Evolutionary conservation across 2,797 vertebrate species (phyloP), one percentile per base, ranked within the genome.

Genomic region (Echeneis naucrates): DNA sequence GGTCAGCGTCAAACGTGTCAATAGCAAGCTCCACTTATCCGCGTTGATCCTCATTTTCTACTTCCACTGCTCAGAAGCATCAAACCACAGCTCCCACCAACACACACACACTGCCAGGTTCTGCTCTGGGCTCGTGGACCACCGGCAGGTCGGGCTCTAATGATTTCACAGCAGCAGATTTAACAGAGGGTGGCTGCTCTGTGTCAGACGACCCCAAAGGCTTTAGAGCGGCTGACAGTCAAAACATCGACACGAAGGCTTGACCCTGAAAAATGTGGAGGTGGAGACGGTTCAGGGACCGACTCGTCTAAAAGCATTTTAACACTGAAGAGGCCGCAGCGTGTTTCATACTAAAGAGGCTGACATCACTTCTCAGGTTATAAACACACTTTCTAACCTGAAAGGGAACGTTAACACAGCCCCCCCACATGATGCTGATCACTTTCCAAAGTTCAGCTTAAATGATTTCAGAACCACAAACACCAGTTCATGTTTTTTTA

Each of bases 101-200:
- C 32, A 33, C 32, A 58, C 68, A 68, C 73, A 60, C 77, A 47
- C 19, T 55, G 12, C 6, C 27, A 1, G 63, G 64, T 21, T 61
- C 61, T 19, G 44, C 69, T 66, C 23, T 19, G 54, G 53, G 30
- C 68, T 33, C 1, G 23, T 4, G 52, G 90, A 90, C 90, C 91
- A 92, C 89, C 90, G 64, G 81, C 81, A 40, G 82, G 73, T 53
- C 54, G 53, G 72, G 62, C 81, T 87, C 86, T 87, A 87, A 91
- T 90, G 89, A 84, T 85, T 91, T 91, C 87, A 87, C 89, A 83
- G 84, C 86, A 82, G 87, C 72, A 75, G 78, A 58, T 89, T 89
- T 89, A 87, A 83, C 86, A 86, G 79, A 80, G 79, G 77, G 85
- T 17, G 77, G 81, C 91, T 92, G 89, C 85, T 89, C 84, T 82